Conservation (phyloP, 37 sponge, comb jelly and placozoan genomes). For the Chondrosia reniformis region DNA sequence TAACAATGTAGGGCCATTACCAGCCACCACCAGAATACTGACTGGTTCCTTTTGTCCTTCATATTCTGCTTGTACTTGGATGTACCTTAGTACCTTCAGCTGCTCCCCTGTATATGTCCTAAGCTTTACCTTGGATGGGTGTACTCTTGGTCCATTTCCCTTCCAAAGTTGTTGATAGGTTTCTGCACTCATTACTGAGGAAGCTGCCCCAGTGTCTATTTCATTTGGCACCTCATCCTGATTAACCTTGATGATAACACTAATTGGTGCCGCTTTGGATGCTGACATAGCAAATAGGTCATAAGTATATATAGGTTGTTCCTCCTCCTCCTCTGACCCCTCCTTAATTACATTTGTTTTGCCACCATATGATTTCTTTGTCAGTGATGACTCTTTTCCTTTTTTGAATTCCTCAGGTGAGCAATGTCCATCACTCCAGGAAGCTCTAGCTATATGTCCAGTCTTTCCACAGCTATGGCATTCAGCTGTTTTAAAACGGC, state of each 20-base stretch:
- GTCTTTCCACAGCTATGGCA: background rate
- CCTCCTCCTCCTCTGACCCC: background rate
- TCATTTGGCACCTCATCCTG: background rate
- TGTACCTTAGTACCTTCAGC: background rate
- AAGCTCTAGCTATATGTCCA: background rate
- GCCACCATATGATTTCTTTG: no score
- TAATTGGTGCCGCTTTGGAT: background rate
- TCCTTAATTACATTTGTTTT: no score
- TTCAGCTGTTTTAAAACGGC: background rate
- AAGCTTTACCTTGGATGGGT: background rate
- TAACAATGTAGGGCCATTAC: constrained; percentile 27
- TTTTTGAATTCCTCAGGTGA: no score
- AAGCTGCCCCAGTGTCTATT: constrained; percentile 17
- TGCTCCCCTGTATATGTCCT: constrained; percentile 10
- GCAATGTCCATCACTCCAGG: background rate
- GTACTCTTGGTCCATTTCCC: background rate
- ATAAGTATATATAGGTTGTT: background rate
- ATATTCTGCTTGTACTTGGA: background rate
- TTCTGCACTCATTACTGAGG: background rate
- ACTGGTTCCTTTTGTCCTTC: background rate
- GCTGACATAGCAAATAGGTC: background rate
- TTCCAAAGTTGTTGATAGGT: background rate
- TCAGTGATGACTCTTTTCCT: no score
- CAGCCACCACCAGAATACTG: background rate
- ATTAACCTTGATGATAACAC: background rate